A percentile compares a stretch with the other conserved stretches of the same genome.
These are phyloP conservation scores for Heliconius congener DNA, from an alignment of 1,140 invertebrate genomes.

Conservation along the genomic window DNA sequence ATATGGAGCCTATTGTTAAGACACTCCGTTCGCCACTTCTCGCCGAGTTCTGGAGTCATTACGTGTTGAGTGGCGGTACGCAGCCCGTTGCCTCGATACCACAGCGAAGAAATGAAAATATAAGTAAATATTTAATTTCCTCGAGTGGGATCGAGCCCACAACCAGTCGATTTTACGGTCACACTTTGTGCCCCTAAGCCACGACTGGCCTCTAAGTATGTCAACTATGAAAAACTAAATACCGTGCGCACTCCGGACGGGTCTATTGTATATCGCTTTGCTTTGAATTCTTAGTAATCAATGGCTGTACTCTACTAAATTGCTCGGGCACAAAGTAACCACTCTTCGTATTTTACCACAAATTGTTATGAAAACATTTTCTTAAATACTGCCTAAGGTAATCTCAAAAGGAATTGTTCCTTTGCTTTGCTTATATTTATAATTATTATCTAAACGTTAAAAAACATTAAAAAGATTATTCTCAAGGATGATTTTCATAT, in stretches of 20 bases:
- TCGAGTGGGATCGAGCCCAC: too few species aligned
- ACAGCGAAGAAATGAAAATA: too few species aligned
- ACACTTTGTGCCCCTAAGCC: too few species aligned
- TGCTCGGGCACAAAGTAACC: constrained; percentile 14
- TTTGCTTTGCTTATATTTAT: background rate
- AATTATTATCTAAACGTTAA: background rate
- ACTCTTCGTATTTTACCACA: constrained; percentile 4
- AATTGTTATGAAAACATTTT: constrained; percentile 4
- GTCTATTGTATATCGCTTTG: constrained; percentile 12
- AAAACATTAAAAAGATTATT: background rate
- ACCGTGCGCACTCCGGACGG: background rate
- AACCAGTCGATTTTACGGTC: too few species aligned
- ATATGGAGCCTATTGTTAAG: too few species aligned
- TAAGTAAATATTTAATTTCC: too few species aligned
- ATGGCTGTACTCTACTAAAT: constrained; percentile 17
- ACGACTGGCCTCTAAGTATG: background rate
- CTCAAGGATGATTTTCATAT: background rate
- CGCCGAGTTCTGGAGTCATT: too few species aligned
- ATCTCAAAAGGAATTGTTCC: background rate
- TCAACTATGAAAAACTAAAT: background rate
- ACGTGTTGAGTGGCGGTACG: too few species aligned
- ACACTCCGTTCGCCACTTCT: too few species aligned
- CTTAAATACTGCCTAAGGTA: constrained; percentile 2
- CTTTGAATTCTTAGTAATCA: constrained; percentile 15
- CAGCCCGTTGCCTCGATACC: too few species aligned